These are phyloP conservation scores for Lepisosteus oculatus DNA, from an alignment of 2,113 vertebrate species.

Conservation along the genomic window DNA sequence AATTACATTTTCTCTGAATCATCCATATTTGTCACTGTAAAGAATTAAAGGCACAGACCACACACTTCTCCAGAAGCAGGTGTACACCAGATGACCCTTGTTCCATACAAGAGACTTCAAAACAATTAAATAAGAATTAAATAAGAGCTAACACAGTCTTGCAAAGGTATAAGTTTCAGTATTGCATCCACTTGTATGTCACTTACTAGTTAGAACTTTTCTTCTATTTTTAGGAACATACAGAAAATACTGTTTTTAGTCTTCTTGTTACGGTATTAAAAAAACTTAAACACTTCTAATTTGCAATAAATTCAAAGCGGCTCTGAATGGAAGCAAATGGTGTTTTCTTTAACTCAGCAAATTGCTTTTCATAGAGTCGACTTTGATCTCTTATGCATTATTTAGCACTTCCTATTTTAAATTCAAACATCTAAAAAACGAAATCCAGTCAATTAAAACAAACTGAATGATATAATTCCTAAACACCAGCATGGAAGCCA, in stretches of 20 bases:
- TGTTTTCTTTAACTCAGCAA: slow-evolving; percentile 18
- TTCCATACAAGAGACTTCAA: no score
- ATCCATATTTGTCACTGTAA: no score
- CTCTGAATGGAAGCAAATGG: slow-evolving; percentile 11
- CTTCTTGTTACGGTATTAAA: slow-evolving; percentile 6
- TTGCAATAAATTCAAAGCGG: slow-evolving; percentile 21
- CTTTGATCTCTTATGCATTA: slow-evolving; percentile 31
- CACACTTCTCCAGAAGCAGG: no score
- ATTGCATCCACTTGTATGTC: no score
- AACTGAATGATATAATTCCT: slow-evolving; percentile 17
- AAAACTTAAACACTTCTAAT: slow-evolving; percentile 9
- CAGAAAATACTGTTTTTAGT: slow-evolving; percentile 20
- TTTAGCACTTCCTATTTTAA: slow-evolving; percentile 27
- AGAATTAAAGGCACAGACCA: no score
- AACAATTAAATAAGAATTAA: no score
- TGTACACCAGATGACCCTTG: no score
- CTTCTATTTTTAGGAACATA: slow-evolving; percentile 17
- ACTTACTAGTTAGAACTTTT: background rate
- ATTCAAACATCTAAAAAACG: slow-evolving; percentile 32
- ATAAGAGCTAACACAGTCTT: no score
- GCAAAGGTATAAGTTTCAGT: no score
- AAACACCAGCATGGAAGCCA: slow-evolving; percentile 19
- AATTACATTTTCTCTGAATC: no score
- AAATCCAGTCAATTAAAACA: slow-evolving; percentile 31
- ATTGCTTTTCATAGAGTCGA: slow-evolving; percentile 23